These are phyloP conservation scores for Sebastes matsubarae DNA, from an alignment of 2,797 vertebrate genomes.

Conservation along the genomic window DNA sequence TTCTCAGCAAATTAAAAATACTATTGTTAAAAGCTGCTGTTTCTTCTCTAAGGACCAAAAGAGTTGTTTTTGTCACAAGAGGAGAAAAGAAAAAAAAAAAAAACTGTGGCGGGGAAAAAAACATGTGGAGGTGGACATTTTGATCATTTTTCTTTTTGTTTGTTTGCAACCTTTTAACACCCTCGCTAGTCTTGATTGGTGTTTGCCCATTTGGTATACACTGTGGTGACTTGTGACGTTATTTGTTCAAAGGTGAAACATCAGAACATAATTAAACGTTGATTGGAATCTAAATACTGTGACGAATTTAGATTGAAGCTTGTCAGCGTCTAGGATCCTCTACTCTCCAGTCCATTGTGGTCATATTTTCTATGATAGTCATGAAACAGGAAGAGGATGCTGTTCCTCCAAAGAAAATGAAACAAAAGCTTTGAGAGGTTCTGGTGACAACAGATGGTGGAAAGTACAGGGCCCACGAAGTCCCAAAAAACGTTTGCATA, in stretches of 20 bases:
- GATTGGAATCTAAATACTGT: conserved; percentile 20
- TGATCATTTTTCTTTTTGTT: conserved; percentile 25
- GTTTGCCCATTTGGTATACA: conserved; percentile 34
- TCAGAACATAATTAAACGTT: conserved; percentile 5
- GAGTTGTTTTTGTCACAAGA: background rate
- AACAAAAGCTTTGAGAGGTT: background rate
- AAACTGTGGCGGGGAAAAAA: background rate
- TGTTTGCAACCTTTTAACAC: conserved; percentile 25
- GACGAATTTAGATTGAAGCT: conserved; percentile 5
- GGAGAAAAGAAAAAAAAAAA: background rate
- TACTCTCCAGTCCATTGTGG: background rate
- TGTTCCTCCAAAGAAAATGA: background rate
- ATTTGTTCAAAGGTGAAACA: conserved; percentile 1
- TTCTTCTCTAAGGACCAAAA: background rate
- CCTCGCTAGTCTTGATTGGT: conserved; percentile 23
- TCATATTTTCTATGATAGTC: background rate
- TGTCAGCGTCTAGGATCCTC: background rate
- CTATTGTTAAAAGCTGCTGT: background rate
- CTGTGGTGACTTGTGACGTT: conserved; percentile 9
- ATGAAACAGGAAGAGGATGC: background rate
- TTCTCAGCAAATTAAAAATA: background rate
- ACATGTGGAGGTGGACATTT: background rate
- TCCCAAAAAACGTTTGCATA: background rate
- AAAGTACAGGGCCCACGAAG: background rate
- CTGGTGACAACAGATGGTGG: background rate